Evolutionary conservation across 1,140 invertebrate genomes (phyloP), one percentile per base, ranked within the genome.

Genomic region (Drosophila prosaltans): DNA sequence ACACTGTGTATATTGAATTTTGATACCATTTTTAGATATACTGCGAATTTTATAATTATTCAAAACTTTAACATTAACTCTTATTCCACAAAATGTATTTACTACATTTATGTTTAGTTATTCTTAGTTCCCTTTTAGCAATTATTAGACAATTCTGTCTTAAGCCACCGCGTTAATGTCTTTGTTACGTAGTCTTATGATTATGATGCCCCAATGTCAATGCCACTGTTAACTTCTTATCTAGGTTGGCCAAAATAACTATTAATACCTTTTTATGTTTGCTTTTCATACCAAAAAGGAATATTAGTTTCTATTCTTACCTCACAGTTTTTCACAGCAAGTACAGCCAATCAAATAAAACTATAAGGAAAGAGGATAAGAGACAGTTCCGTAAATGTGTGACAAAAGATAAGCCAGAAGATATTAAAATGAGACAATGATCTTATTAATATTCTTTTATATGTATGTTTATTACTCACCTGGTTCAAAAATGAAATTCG

Each of bases 21-120:
- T 86, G 65, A 69, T 82, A 88, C 81, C 83, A 88, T 77, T 88
- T 86, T 88, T 88, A 88, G 82, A 66, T 83, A 79, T 82, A 63
- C 74, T 80, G 58, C 54, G 66, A 76, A 79, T 88, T 88, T 66
- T 80, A 71, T 67, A 69, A 69, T 54, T 54, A 76, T 39, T 36
- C 26, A 32, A 63, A 69, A 72, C 21, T 66, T 65, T 24, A 2
- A 24, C 58, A 36, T 36, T 32, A 11, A 11, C 9, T 43, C 28
- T 64, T 58, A 48, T 39, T 5, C 9, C 16, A 28, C 24, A 30
- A n/a, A n/a, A 45, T 36, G 11, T 16, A 2, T 26, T 5, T 9
- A 39, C 26, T 24, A 32, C 26, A 6, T 51, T 2, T 51, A 26
- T 36, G 6, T 36, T 36, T 26, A 9, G 45, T 4, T 51, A 4